Evolutionary conservation across 2,797 vertebrate genomes (phyloP).

Genomic region (Gadopsis marmoratus): DNA sequence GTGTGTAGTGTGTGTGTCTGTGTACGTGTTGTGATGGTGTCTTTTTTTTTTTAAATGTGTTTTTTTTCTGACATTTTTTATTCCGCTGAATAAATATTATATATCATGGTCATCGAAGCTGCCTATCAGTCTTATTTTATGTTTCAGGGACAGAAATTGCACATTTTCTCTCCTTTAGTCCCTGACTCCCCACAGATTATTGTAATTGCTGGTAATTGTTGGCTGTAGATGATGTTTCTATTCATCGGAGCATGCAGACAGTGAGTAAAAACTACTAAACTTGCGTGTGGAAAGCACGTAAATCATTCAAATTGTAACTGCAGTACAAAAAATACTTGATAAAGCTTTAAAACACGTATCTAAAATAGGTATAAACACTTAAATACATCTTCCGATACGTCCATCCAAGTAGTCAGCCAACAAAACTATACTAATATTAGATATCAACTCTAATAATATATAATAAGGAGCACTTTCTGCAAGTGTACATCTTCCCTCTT

Average conservation of each 20-base stretch:
- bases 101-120: not conserved
- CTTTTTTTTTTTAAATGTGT: not conserved
- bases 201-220: not conserved
- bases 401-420: not conserved
- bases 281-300: not conserved
- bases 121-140: not conserved
- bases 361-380: not conserved
- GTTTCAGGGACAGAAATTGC: conserved; percentile 15
- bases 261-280: conserved; percentile 2
- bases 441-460: not conserved
- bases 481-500: not conserved
- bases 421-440: not conserved
- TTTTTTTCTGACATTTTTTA: not conserved
- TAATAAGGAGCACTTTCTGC: not conserved
- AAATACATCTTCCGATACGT: not conserved
- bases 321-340: not conserved
- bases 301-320: not conserved
- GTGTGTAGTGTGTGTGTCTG: conserved; percentile 3
- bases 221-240: not conserved
- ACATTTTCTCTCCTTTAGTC: conserved; percentile 19
- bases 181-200: not conserved
- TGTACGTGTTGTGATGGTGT: too few relatives aligned
- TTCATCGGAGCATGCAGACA: not conserved
- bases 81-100: not conserved
- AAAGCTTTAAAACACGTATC: not conserved